Conservation (phyloP, 2,888 invertebrate genomes). For the Ctenicera cuprea region DNA sequence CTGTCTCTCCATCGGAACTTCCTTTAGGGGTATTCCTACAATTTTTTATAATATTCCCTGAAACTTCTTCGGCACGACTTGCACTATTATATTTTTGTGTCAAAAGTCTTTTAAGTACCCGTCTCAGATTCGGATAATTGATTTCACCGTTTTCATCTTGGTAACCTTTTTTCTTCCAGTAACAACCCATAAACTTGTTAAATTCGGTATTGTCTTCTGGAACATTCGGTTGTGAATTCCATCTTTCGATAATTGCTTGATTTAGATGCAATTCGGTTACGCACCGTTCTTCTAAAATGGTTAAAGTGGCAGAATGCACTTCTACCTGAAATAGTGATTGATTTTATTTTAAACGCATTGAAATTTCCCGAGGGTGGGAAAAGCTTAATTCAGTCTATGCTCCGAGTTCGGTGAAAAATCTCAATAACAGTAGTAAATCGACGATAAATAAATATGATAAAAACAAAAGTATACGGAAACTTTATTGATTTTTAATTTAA, state of each 20-base stretch:
- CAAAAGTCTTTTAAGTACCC: neutral
- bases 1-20: neutral
- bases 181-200: constrained; percentile 27
- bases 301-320: neutral
- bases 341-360: no score
- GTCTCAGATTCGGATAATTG: neutral
- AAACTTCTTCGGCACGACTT: neutral
- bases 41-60: neutral
- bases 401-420: no score
- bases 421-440: no score
- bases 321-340: neutral
- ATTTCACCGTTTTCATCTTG: constrained; percentile 15
- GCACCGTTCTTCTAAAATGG: neutral
- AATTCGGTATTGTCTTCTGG: constrained; percentile 21
- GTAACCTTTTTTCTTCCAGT: constrained; percentile 7
- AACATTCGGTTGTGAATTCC: constrained; percentile 2
- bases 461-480: no score
- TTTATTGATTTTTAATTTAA: no score
- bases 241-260: constrained; percentile 1
- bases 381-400: no score
- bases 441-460: no score
- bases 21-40: neutral
- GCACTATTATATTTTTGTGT: neutral
- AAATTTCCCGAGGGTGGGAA: no score
- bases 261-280: constrained; percentile 8